phyloP scores from a whole-genome alignment of 2,797 vertebrate species.

The Hypotaenidia philippensis region DNA sequence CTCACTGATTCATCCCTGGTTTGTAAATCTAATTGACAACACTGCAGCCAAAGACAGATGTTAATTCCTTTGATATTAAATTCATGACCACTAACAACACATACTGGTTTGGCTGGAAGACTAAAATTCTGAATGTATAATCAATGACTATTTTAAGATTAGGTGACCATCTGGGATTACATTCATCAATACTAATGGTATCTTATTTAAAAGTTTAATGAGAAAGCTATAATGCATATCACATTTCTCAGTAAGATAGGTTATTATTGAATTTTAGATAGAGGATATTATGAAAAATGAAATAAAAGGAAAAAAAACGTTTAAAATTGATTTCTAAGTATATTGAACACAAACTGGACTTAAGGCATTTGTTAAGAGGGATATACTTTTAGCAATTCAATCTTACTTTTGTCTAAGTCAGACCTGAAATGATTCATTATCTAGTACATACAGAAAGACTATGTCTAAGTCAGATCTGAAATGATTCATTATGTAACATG shows the following conservation, averaged over 20 bases:
- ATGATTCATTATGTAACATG: background rate
- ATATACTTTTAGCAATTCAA: background rate
- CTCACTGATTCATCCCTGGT: background rate
- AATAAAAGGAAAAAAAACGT: background rate
- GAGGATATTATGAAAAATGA: constrained; percentile 20
- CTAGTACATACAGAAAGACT: background rate
- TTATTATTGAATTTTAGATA: constrained; percentile 41
- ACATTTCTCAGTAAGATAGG: constrained; percentile 31
- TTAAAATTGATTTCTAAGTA: constrained; percentile 28
- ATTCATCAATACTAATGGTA: constrained; percentile 60
- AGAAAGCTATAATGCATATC: constrained; percentile 31
- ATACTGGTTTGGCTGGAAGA: constrained; percentile 6
- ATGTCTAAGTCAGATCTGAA: background rate
- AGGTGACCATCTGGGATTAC: constrained; percentile 49
- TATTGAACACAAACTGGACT: background rate
- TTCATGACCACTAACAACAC: background rate
- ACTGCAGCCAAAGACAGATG: background rate
- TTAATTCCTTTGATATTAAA: constrained; percentile 16
- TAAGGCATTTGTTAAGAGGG: background rate
- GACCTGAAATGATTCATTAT: background rate
- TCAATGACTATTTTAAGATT: constrained; percentile 58
- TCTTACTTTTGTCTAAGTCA: background rate
- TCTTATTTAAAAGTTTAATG: constrained; percentile 65
- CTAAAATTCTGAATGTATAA: constrained; percentile 26
- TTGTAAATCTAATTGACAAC: constrained; percentile 7